Evolutionary conservation across 2,797 vertebrate genomes (phyloP), one percentile per base, ranked within the genome.

Genomic region (Malacoraja senta): DNA sequence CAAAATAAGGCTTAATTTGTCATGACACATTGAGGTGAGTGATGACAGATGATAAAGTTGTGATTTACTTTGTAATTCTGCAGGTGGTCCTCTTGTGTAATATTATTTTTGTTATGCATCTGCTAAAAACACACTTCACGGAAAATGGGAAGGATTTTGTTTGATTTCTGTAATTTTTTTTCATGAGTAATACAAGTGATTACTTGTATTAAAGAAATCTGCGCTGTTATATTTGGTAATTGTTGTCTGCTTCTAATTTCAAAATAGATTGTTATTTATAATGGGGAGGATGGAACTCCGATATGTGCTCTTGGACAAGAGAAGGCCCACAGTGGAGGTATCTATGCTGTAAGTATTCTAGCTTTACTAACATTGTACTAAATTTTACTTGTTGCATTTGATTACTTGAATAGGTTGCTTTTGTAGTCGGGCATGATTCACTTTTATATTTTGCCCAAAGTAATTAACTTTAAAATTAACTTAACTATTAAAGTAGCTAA

Each of bases 241-340:
- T 65, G 12, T 44, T 61, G 8, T 84, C 26, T 13, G n/a, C 15
- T 19, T 90, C 74, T 35, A 79, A 71, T 72, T 19, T 95, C 63
- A 93, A 93, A 93, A 38, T 95, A 99, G 99, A 98, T 99, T 61
- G 96, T 96, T 93, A 65, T 99, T 94, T 98, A 97, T 26, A 98
- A 99, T 86, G 99, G 99, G 77, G 97, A 96, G 93, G 97, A 96
- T 0, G 98, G 98, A 61, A 97, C 98, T 71, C 96, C 94, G 80
- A 91, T 98, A 0, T 94, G 95, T 26, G 93, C 96, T 0, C 96
- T 99, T 83, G 98, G 98, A 58, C 98, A 96, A 94, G 96, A 95
- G 93, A 98, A 98, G 94, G 98, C 98, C 68, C 99, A 99, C 17
- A 97, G 97, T 0, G 99, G 99, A 93, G 99, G 99, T 93, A 96